Evolutionary conservation across 1,140 invertebrate genomes (phyloP).

Genomic region (Frieseomelitta varia): DNA sequence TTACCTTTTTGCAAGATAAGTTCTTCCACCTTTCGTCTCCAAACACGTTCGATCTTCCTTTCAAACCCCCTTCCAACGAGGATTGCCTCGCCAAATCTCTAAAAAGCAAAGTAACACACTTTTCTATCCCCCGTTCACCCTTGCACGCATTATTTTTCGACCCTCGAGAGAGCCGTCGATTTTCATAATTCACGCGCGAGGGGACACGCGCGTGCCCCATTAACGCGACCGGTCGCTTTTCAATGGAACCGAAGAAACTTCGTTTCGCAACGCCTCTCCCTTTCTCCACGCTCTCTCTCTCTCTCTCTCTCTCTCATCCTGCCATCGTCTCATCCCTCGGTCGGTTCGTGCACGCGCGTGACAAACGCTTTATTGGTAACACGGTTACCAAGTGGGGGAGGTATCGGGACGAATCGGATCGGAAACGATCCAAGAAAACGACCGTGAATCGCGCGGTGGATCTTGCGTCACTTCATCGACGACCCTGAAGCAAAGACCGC

Average conservation of each 20-base stretch:
- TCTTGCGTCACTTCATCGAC: slow-evolving; percentile 28
- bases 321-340: not conserved
- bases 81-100: not conserved
- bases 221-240: slow-evolving; percentile 51
- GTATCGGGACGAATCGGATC: slow-evolving; percentile 45
- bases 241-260: slow-evolving; percentile 52
- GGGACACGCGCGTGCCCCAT: slow-evolving; percentile 61
- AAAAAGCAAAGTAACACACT: not conserved
- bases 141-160: not conserved
- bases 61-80: not conserved
- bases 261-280: slow-evolving; percentile 57
- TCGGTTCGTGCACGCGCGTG: slow-evolving; percentile 24
- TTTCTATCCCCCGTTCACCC: not conserved
- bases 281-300: not conserved
- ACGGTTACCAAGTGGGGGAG: not conserved
- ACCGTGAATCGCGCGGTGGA: slow-evolving; percentile 29
- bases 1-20: not conserved
- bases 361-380: slow-evolving; percentile 13
- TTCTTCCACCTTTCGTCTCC: not conserved
- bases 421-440: not conserved
- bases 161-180: slow-evolving; percentile 41
- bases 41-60: not conserved
- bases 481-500: slow-evolving; percentile 16
- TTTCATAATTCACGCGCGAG: slow-evolving; percentile 65
- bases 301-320: too few relatives aligned